Evolutionary conservation across 2,888 invertebrate species (phyloP).

Genomic region (Eulithis prunata): DNA sequence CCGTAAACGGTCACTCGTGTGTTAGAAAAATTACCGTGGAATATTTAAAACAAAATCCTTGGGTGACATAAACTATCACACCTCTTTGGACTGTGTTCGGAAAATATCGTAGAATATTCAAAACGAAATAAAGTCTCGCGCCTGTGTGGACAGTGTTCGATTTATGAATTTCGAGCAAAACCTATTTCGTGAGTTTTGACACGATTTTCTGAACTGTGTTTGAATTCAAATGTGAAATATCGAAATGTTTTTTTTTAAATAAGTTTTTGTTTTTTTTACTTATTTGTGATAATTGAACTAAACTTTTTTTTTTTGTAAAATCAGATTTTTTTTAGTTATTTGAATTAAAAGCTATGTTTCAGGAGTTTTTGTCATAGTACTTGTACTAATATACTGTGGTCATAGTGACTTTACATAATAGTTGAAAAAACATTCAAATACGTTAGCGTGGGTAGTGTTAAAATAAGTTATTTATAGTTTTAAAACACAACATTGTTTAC

Average conservation of each 20-base stretch:
- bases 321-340: too few species aligned
- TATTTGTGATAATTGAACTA: too few species aligned
- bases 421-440: constrained; percentile 33
- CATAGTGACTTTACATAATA: neutral
- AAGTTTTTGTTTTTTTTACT: too few species aligned
- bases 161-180: constrained; percentile 16
- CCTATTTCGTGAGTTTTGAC: constrained; percentile 4
- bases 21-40: constrained; percentile 1
- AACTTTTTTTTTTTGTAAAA: neutral
- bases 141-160: constrained; percentile 18
- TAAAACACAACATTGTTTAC: constrained; percentile 45
- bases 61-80: constrained; percentile 1
- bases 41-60: neutral
- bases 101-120: neutral
- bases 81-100: constrained; percentile 13
- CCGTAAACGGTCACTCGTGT: constrained; percentile 44
- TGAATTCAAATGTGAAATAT: constrained; percentile 14
- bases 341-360: too few species aligned
- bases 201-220: constrained; percentile 4
- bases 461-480: constrained; percentile 45
- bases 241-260: neutral
- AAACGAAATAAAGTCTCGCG: neutral
- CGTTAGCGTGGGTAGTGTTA: constrained; percentile 45
- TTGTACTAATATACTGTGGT: too few species aligned
- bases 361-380: too few species aligned